Base-by-base conservation (phyloP, 2,888 invertebrate species). In the Acanthacorydalis orientalis region DNA sequence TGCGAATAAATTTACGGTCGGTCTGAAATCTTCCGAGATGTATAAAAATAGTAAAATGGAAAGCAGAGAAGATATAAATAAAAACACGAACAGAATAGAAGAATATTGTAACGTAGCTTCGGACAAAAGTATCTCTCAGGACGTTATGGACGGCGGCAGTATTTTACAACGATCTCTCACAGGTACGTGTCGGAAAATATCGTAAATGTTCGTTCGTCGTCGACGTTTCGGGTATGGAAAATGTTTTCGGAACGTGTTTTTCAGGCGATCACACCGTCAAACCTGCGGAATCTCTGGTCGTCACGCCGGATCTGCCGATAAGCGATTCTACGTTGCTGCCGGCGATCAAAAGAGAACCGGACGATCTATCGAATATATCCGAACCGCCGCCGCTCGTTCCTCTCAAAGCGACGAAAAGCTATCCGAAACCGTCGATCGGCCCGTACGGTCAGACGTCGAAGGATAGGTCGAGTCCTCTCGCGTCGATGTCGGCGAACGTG, bases 121-220 rank as follows among this genome's bases (percentile, higher is more conserved):
- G 33, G 56, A 55, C 54, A 57, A 57, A 46, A 59, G 60, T 50
- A 56, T 57, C 23, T 2, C 23, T 4, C 23, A 23, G 2, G 23
- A 23, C 6, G 6, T 23, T 4, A 23, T 23, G 23, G 23, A 31
- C 12, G 46, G 35, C n/a, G 46, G 39, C 7, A 47, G 47, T 34
- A 47, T 47, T 43, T 47, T 47, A 33, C 47, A 47, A 9, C 42
- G 47, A 7, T 47, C 47, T 8, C 33, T 47, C 7, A 47, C 32
- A 43, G 47, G 47, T 47, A 42, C n/a, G n/a, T 16, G 6, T 14
- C 10, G 4, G 10, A 42, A 31, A 12, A 42, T n/a, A 10, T 6
- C 12, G 9, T 42, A n/a, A 15, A 31, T 42, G 9, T 15, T 35
- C 15, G 9, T 14, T 37, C n/a, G n/a, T n/a, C 31, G 23, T 31